Evolutionary conservation across 2,797 vertebrate genomes (phyloP), one percentile per base, ranked within the genome.

Genomic region (Ataeniobius toweri): DNA sequence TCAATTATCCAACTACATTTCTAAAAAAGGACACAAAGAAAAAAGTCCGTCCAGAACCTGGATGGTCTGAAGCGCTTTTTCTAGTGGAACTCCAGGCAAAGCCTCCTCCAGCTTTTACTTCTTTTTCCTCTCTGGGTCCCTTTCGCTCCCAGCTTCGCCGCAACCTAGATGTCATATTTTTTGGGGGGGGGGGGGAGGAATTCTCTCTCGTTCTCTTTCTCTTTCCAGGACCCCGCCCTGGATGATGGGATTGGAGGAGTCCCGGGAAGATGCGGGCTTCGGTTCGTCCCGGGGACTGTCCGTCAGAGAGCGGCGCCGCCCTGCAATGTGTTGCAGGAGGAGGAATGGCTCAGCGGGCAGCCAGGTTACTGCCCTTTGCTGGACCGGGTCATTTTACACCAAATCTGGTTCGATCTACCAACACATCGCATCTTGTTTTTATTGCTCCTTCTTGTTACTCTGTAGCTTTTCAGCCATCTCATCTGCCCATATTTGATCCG

Each of bases 131-230:
- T 85, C 36, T 24, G 59, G 12, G 83, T 84, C 85, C 78, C 89
- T 24, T 84, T 85, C 80, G 71, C 77, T 86, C 86, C 80, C 85
- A 78, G 86, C 83, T 87, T 73, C 78, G 82, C 90, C 89, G 90
- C 87, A 90, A 77, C 89, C 88, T 86, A 92, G 89, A 92, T 93
- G 91, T 95, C 94, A 93, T 94, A 92, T 94, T 94, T 87, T 71
- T 50, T 48, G 14, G 41, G 2, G 0, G 24, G 31, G 20, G 18
- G 36, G 69, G 18, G 53, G 89, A n/a, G n/a, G n/a, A n/a, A 88
- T 91, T 91, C 90, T 85, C 88, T 68, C 14, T 50, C 44, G 0
- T 1, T 70, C 18, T 6, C 48, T 36, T 0, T 31, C 18, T 44
- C 80, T 83, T 59, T 74, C 71, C 22, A 10, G 80, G 83, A 73